These are phyloP conservation scores for Chymomyza costata DNA, from an alignment of 1,140 invertebrate species.

Conservation along the genomic window DNA sequence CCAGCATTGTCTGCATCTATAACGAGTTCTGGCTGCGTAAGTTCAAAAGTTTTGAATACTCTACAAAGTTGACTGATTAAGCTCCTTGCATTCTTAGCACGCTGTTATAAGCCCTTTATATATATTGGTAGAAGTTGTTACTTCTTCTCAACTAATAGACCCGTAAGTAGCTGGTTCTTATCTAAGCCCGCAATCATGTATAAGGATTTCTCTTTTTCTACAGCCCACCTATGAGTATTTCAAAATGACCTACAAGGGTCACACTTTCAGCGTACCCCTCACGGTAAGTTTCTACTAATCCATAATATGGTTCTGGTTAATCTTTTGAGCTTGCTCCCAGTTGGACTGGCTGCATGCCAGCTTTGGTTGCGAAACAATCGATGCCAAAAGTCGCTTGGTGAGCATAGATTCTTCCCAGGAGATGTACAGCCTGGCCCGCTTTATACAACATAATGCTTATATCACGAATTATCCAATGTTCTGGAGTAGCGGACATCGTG, in stretches of 20 bases:
- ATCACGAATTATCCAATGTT: slow-evolving; percentile 22
- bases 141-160: slow-evolving; percentile 53
- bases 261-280: slow-evolving; percentile 37
- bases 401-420: slow-evolving; percentile 20
- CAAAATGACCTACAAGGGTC: slow-evolving; percentile 37
- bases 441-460: slow-evolving; percentile 23
- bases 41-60: background rate
- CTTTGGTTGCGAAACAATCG: slow-evolving; percentile 46
- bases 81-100: background rate
- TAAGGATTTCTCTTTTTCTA: background rate
- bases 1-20: slow-evolving; percentile 29
- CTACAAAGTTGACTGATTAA: background rate
- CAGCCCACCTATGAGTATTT: slow-evolving; percentile 50
- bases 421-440: slow-evolving; percentile 22
- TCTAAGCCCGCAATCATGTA: background rate
- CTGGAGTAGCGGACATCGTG: slow-evolving; percentile 48
- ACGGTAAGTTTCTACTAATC: slow-evolving; percentile 27
- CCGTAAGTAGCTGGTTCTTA: slow-evolving; percentile 18
- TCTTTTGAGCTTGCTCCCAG: background rate
- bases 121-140: slow-evolving; percentile 34
- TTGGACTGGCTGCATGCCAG: slow-evolving; percentile 39
- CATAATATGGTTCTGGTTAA: no score
- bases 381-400: slow-evolving; percentile 18
- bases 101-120: slow-evolving; percentile 42
- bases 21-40: slow-evolving; percentile 27